Conservation (phyloP, 2,113 vertebrate species). For the Orthonyx spaldingii region DNA sequence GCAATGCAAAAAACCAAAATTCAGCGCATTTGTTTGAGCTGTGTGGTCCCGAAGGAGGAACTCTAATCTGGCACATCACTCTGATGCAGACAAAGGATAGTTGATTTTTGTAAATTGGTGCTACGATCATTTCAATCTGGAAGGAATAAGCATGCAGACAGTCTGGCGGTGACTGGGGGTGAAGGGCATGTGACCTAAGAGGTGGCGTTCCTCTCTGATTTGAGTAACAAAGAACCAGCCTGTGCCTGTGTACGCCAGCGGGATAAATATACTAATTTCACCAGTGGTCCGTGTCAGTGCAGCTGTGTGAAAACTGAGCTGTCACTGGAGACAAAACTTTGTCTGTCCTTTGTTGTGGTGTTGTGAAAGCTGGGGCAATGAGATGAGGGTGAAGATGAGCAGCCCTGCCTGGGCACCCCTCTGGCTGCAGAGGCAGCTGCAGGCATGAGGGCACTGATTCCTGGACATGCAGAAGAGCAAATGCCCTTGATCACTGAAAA, state of each 20-base stretch:
- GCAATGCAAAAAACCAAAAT: not conserved
- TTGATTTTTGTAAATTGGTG: not conserved
- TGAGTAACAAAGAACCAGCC: slow-evolving; percentile 21
- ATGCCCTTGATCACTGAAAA: not conserved
- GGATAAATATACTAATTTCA: slow-evolving; percentile 15
- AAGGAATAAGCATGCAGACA: not conserved
- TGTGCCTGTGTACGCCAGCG: not conserved
- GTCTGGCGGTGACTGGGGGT: not conserved
- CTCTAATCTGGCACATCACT: not conserved
- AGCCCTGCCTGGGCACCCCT: not conserved
- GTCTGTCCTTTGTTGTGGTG: slow-evolving; percentile 1
- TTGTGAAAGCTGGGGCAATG: not conserved
- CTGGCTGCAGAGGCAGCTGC: not conserved
- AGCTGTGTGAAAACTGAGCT: not conserved
- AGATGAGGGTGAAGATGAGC: not conserved
- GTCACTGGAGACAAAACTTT: slow-evolving; percentile 23
- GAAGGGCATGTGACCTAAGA: not conserved
- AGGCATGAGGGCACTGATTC: not conserved
- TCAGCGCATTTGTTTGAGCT: not conserved
- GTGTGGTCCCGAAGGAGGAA: not conserved
- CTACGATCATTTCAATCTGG: not conserved
- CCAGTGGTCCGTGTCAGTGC: not conserved
- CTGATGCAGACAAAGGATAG: not conserved
- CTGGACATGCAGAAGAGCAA: not conserved
- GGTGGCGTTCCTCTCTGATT: not conserved